Base-by-base conservation (phyloP, 2,888 invertebrate genomes). In the Coronaproctus castanopsis region DNA sequence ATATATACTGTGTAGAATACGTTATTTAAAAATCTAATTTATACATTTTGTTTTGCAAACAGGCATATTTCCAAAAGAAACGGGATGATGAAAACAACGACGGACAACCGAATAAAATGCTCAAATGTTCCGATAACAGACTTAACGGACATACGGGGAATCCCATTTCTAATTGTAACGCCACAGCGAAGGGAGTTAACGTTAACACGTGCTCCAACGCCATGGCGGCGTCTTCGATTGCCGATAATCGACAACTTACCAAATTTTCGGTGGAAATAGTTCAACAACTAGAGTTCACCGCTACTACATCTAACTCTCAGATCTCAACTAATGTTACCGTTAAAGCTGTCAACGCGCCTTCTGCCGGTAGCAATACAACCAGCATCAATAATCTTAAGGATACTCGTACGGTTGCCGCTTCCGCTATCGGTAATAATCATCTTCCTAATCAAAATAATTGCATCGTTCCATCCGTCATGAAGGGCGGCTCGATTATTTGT, bases 221-320 rank as follows among this genome's bases (percentile, higher is more conserved):
- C 8, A 14, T 14, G 36, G 36, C 36, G 5, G 36, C 36, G 36
- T n/a, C n/a, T n/a, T n/a, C n/a, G n/a, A n/a, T n/a, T n/a, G 36
- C 36, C 36, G 53, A 50, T 21, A 52, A 58, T 52, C n/a, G n/a
- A n/a, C n/a, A n/a, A n/a, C n/a, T 21, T 2, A 80, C 81, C 64
- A 88, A 89, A 71, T 89, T 91, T 74, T 88, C 88, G 2, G 89
- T 90, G 62, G 89, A 91, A 74, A 91, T 91, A 67, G 90, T 91
- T 21, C 91, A 91, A 71, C 90, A 88, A 71, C 75, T 88, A 60
- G 88, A 91, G 72, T 90, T 90, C 71, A 88, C 88, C 63, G 87
- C 87, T 52, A 87, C 85, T 54, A 85, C 85, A 57, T 87, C 87
- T 53, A 88, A 85, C 70, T 85, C 86, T 10, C 87, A 89, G 73